Percentiles rank a stretch among this genome's conserved stretches.
Conservation (phyloP, 2,888 invertebrate species). For the Melanophora roralis region DNA sequence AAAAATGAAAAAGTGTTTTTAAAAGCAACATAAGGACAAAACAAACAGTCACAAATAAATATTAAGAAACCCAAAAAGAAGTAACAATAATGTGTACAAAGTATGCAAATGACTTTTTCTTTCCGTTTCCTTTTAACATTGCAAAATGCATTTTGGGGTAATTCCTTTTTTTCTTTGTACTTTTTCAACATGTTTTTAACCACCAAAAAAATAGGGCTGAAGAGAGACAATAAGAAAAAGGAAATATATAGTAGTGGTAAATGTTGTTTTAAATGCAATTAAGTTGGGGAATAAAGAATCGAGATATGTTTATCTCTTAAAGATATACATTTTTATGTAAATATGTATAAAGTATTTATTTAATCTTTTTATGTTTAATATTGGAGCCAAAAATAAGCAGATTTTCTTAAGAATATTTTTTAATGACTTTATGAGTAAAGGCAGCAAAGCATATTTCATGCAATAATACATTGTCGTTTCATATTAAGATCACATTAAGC, state of each 20-base stretch:
- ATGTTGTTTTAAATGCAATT: slow-evolving; percentile 44
- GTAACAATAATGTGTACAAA: slow-evolving; percentile 30
- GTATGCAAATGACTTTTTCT: slow-evolving; percentile 60
- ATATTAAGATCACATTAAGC: not conserved
- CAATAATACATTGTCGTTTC: not conserved
- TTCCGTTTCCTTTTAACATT: slow-evolving; percentile 60
- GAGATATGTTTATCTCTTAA: not conserved
- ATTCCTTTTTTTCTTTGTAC: slow-evolving; percentile 9
- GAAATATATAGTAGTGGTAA: slow-evolving; percentile 27
- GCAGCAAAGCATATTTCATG: not conserved
- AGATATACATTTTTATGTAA: not conserved
- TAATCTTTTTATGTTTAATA: not conserved
- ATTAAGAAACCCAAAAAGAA: not conserved
- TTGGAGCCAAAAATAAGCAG: not conserved
- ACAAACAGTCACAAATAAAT: slow-evolving; percentile 18
- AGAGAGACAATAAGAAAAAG: slow-evolving; percentile 31
- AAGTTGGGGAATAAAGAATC: not conserved
- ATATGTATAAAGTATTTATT: not conserved
- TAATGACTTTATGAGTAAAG: slow-evolving; percentile 21
- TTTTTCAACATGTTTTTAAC: slow-evolving; percentile 15
- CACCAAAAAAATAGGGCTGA: not conserved
- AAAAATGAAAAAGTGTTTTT: no score
- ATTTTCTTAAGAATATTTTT: slow-evolving; percentile 10
- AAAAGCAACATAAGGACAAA: slow-evolving; percentile 45
- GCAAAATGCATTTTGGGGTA: slow-evolving; percentile 54